Evolutionary conservation across 2,113 vertebrate species (phyloP).

Genomic region (Myiozetetes cayanensis): DNA sequence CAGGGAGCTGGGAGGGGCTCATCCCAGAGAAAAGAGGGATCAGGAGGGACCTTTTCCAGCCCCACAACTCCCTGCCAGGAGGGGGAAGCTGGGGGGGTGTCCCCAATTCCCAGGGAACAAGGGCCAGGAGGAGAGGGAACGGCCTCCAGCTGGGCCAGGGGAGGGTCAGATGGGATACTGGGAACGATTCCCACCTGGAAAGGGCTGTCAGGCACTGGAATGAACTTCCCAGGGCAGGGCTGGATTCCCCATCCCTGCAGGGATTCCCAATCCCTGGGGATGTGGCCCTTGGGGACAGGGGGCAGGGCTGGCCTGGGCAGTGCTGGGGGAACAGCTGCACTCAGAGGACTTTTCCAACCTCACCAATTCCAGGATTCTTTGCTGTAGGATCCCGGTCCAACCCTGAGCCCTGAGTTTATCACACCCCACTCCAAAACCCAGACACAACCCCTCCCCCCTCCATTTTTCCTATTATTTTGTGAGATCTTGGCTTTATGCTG

Average conservation of each 20-base stretch:
- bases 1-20: neutral
- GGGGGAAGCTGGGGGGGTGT: neutral
- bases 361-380: neutral
- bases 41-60: neutral
- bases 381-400: fast-evolving
- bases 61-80: neutral
- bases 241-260: neutral
- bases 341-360: neutral
- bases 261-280: neutral
- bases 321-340: neutral
- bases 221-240: no score
- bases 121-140: neutral
- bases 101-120: neutral
- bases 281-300: neutral
- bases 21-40: neutral
- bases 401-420: neutral
- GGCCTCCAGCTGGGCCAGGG: neutral
- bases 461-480: neutral
- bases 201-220: neutral
- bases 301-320: no score
- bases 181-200: neutral
- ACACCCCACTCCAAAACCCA: neutral
- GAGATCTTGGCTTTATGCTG: neutral
- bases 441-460: no score
- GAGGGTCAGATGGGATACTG: neutral